Evolutionary conservation across 2,113 vertebrate species (phyloP).

Genomic region (Turdus rufiventris): DNA sequence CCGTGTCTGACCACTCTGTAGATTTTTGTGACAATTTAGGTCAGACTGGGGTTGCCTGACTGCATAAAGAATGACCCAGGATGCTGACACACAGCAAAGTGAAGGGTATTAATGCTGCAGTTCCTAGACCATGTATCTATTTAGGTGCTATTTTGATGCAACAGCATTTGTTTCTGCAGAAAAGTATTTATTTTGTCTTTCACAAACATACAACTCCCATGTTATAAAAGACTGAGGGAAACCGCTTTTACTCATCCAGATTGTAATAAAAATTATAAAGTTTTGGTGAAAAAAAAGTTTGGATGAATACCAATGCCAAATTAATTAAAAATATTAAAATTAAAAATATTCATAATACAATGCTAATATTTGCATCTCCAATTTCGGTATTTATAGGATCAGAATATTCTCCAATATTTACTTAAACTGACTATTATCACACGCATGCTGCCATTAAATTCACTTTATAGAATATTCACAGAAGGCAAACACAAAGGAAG

Average conservation of each 20-base stretch:
- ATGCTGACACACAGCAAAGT: neutral
- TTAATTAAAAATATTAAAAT: constrained; percentile 16
- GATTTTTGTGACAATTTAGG: neutral
- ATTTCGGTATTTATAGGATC: neutral
- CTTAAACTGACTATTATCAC: neutral
- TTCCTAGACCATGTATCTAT: neutral
- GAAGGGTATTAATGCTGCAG: neutral
- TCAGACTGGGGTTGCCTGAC: fast-evolving
- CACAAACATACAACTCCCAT: neutral
- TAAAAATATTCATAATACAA: neutral
- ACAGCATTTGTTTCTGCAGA: neutral
- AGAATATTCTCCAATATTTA: constrained; percentile 38
- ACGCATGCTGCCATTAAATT: constrained; percentile 17
- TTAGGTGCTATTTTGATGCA: neutral
- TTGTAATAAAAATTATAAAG: neutral
- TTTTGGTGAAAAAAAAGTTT: neutral
- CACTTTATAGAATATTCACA: constrained; percentile 42
- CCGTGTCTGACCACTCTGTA: neutral
- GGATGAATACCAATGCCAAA: neutral
- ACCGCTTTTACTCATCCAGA: neutral
- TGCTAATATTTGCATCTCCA: constrained; percentile 22
- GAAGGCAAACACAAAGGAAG: constrained; percentile 9
- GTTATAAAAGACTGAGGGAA: neutral
- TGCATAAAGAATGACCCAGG: neutral
- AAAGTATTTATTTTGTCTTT: neutral